phyloP scores from a whole-genome alignment of 1,140 invertebrate genomes.

The Antheraea mylitta region DNA sequence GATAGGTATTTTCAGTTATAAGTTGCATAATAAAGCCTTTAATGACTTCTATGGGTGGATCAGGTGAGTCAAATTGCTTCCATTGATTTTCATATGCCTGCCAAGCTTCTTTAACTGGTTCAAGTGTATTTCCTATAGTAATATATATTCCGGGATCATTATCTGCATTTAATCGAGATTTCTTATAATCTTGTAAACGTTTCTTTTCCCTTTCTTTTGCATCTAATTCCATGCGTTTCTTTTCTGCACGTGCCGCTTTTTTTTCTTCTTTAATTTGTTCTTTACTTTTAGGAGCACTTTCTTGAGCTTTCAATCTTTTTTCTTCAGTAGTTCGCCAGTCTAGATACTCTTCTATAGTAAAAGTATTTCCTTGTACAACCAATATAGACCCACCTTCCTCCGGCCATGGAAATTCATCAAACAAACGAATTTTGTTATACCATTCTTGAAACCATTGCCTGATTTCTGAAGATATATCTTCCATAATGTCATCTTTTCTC shows the following conservation, averaged over 20 bases:
- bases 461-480: conserved; percentile 85
- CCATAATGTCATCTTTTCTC: conserved; percentile 80
- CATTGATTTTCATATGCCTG: conserved; percentile 56
- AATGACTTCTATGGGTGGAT: conserved; percentile 46
- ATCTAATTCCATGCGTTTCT: conserved; percentile 50
- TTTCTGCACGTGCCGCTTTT: conserved; percentile 49
- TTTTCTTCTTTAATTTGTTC: conserved; percentile 71
- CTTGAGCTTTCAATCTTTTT: conserved; percentile 58
- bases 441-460: conserved; percentile 83
- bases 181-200: conserved; percentile 57
- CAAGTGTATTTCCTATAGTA: conserved; percentile 36
- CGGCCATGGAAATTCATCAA: conserved; percentile 69
- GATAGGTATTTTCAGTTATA: conserved; percentile 56
- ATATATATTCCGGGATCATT: conserved; percentile 66
- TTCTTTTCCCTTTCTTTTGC: conserved; percentile 56
- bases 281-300: conserved; percentile 50
- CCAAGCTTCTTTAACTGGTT: conserved; percentile 44
- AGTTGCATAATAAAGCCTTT: conserved; percentile 57
- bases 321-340: conserved; percentile 57
- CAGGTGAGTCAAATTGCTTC: conserved; percentile 45
- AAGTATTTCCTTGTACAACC: conserved; percentile 64
- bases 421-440: conserved; percentile 58
- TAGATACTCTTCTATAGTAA: conserved; percentile 62
- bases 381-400: conserved; percentile 70
- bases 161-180: conserved; percentile 58